Percentiles rank a stretch among this genome's conserved stretches.
Conservation (phyloP, 2,797 vertebrate species). For the Cryptoprocta ferox region DNA sequence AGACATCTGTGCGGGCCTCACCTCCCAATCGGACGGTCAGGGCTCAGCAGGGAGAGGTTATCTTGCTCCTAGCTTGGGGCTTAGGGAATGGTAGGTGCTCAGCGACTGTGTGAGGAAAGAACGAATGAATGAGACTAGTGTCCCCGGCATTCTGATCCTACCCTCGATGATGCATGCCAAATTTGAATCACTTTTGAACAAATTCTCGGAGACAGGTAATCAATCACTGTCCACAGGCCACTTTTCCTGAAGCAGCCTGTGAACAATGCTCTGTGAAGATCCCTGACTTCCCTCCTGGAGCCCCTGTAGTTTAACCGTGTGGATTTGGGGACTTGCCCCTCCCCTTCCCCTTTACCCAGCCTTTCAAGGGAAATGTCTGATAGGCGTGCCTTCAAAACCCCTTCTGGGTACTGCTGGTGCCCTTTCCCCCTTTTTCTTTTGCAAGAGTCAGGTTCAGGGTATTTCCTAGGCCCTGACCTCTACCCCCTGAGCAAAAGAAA, state of each 20-base stretch:
- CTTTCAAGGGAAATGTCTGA: neutral
- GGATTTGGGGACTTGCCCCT: neutral
- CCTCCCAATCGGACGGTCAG: neutral
- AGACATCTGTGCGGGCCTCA: neutral
- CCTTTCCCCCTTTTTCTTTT: neutral
- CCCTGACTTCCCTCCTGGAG: neutral
- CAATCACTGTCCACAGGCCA: slow-evolving; percentile 55
- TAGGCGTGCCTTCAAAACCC: fast-evolving
- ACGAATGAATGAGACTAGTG: slow-evolving; percentile 26
- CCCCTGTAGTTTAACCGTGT: neutral
- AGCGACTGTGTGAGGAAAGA: neutral
- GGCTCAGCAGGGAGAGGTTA: neutral
- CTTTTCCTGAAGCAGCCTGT: neutral
- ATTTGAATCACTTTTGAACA: neutral
- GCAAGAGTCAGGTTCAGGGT: neutral
- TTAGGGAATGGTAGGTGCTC: neutral
- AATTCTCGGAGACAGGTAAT: slow-evolving; percentile 44
- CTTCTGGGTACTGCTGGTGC: neutral
- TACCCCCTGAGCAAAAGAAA: slow-evolving; percentile 14
- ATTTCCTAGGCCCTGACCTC: slow-evolving; percentile 28
- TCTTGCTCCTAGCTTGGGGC: neutral
- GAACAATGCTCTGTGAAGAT: neutral
- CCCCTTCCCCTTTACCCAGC: neutral
- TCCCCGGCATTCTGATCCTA: neutral
- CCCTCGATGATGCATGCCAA: neutral